Conservation (phyloP, 2,888 invertebrate species). For the Orthosia cruda region DNA sequence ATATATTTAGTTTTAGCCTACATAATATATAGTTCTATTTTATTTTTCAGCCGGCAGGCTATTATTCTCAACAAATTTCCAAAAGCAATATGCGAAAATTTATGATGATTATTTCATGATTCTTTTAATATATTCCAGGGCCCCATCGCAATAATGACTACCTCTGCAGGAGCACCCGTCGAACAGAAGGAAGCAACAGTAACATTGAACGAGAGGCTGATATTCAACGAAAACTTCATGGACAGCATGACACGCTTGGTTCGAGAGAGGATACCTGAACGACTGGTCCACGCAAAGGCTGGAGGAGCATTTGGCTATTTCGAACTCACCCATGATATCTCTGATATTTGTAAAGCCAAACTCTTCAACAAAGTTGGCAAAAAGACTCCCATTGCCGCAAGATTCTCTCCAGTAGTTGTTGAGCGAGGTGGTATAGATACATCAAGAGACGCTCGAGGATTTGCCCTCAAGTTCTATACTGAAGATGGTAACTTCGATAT, state of each 20-base stretch:
- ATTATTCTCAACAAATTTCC: background rate
- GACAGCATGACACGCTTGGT: conserved; percentile 95
- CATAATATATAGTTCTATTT: background rate
- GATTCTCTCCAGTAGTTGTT: conserved; percentile 96
- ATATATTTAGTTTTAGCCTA: too few species aligned
- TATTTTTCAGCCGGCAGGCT: background rate
- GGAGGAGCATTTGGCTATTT: conserved; percentile 97
- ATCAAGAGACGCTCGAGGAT: conserved; percentile 96
- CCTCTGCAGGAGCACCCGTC: conserved; percentile 95
- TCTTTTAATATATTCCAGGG: conserved; percentile 80
- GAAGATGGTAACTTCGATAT: conserved; percentile 97
- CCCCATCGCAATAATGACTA: conserved; percentile 92
- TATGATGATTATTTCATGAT: background rate
- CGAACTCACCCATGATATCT: conserved; percentile 96
- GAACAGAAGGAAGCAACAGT: conserved; percentile 92
- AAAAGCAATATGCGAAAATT: too few species aligned
- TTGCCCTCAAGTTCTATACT: conserved; percentile 97
- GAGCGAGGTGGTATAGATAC: conserved; percentile 97
- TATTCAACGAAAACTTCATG: conserved; percentile 95
- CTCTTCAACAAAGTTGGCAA: conserved; percentile 95
- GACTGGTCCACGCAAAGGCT: conserved; percentile 98
- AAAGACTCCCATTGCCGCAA: conserved; percentile 94
- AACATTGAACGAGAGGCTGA: conserved; percentile 95
- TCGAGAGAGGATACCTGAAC: conserved; percentile 97
- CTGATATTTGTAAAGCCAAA: conserved; percentile 94